Base-by-base conservation (phyloP, 2,113 vertebrate species). In the Campylomormyrus tamandua region DNA sequence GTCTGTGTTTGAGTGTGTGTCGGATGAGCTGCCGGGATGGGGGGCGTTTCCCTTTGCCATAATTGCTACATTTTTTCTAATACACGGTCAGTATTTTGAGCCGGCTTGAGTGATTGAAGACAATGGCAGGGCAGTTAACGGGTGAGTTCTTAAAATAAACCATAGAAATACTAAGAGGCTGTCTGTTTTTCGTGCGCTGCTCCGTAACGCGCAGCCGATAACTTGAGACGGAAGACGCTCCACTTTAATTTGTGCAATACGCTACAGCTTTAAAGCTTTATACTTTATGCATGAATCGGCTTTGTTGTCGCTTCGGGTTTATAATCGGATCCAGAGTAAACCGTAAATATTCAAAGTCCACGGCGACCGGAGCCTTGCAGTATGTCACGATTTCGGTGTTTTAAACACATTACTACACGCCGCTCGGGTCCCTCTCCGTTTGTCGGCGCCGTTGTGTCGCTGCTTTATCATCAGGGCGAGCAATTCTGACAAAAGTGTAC, bases 21-120 rank as follows among this genome's bases (percentile, higher is more conserved):
- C 27, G 58, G 84, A 74, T 58, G 48, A 21, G 24, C 50, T 39
- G 86, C 31, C 50, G 35, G 66, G 39, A 42, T 66, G 74, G 90
- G 90, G 90, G 90, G 90, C 90, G 90, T 90, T 90, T 90, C 90
- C 89, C 90, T 84, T 93, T 91, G 90, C 27, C 48, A 52, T 89
- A 80, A 80, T 89, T 80, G 24, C 49, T 50, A 52, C 27, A 53
- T 89, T 89, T 89, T 83, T 45, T 31, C 62, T 48, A 89, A 83
- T 56, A 83, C 46, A 52, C 88, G 42, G 66, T 89, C 70, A 83
- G 88, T 74, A 66, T 88, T 88, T 49, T 83, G 35, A 31, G 74
- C 74, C 27, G 88, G 80, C 46, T 39, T 80, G 88, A 35, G 49
- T 49, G 45, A 74, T 83, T 53, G 88, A 83, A 62, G 70, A 89